phyloP scores from a whole-genome alignment of 1,140 invertebrate genomes.

The Thalassaphorura encarpata region DNA sequence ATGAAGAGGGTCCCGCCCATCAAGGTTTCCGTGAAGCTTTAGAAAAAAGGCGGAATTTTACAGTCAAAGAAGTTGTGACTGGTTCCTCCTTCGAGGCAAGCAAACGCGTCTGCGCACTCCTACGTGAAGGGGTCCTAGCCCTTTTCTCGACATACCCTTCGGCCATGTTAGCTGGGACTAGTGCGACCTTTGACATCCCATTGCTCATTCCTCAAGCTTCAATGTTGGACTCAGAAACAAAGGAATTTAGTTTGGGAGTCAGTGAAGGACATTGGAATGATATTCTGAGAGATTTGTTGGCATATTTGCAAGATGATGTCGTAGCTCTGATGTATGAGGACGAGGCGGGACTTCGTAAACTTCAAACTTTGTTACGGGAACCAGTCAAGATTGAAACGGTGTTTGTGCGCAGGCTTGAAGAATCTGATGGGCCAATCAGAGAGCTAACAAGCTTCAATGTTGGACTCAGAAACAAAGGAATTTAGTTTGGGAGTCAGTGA shows the following conservation, averaged over 20 bases:
- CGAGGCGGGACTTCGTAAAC: conserved; percentile 25
- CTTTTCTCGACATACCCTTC: background rate
- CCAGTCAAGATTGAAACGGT: conserved; percentile 16
- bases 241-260: background rate
- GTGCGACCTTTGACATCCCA: conserved; percentile 3
- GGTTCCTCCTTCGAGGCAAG: background rate
- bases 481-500: background rate
- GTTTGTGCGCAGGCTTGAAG: conserved; percentile 22
- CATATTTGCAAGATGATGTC: background rate
- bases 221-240: background rate
- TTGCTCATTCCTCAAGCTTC: background rate
- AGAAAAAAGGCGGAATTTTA: background rate
- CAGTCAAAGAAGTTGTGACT: background rate
- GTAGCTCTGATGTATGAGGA: conserved; percentile 23
- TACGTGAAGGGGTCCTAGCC: background rate
- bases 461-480: too few relatives aligned
- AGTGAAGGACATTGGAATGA: background rate
- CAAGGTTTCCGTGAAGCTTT: background rate
- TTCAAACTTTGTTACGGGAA: conserved; percentile 24
- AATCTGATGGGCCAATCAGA: too few relatives aligned
- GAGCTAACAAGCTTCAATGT: too few relatives aligned
- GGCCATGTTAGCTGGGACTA: background rate
- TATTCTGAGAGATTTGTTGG: background rate
- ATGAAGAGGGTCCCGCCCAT: background rate
- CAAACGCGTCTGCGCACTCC: background rate